Evolutionary conservation across 1,140 invertebrate genomes (phyloP), one percentile per base, ranked within the genome.

Genomic region (Grapholita molesta): DNA sequence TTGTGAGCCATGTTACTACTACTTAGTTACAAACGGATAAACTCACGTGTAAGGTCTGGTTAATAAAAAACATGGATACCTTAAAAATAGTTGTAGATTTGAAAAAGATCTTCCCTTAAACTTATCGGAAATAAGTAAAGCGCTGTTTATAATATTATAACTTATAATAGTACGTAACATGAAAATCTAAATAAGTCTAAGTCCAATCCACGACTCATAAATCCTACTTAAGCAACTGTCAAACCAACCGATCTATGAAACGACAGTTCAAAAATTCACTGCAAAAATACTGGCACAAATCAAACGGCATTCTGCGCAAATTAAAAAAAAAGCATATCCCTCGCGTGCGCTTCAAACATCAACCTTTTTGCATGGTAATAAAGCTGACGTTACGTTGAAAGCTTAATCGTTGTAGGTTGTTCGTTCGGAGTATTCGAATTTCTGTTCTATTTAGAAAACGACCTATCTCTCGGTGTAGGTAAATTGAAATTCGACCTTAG

Each of bases 201-300:
- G 24, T 23, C 52, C 21, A 52, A 52, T 15, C 42, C 18, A 52
- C 42, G 42, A 23, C 23, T 21, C 7, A 53, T 23, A 23, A n/a
- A 52, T 21, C 5, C 42, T 15, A 52, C 42, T 21, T 53, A 23
- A 53, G 12, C 0, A 25, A 21, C 52, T 53, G 52, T 53, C 52
- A 53, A 53, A 53, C 23, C 52, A 6, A 9, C 21, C 21, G 23
- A 23, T 9, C 15, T 11, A 53, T 53, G n/a, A 53, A 53, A 53
- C 52, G 52, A 35, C n/a, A n/a, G 9, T 53, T 9, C 23, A 23
- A 21, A 53, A 53, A 21, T 8, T 53, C 52, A 11, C 18, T 23
- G 52, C 9, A 53, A 53, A 53, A 53, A 53, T 53, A 53, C 48
- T 53, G 48, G 48, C 48, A 53, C 48, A 53, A 53, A 53, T 1